Base-by-base conservation (phyloP, 2,797 vertebrate genomes). In the Dermochelys coriacea region DNA sequence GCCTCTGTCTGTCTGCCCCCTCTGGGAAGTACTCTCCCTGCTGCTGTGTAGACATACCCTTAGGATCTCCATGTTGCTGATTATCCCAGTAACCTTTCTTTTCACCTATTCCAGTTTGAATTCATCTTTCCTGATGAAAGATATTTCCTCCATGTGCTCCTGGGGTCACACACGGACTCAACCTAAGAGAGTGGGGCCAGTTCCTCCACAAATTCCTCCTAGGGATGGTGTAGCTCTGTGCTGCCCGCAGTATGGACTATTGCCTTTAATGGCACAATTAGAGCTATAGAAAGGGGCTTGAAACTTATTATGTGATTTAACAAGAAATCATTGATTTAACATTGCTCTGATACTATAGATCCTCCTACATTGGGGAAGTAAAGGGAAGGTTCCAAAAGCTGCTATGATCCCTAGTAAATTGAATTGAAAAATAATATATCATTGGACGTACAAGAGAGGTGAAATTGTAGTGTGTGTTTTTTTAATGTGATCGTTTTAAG, bases 341-440 rank as follows among this genome's bases (percentile, higher is more conserved):
- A 34, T 37, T 31, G 14, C 47, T 93, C 89, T 5, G 6, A 31
- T 86, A 86, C 93, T 93, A 55, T 54, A 92, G 86, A 92, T 87
- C 16, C 34, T 84, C 54, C 45, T 82, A 64, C 3, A 1, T 54
- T 83, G 37, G 78, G 88, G n/a, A 68, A 45, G 34, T 47, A 49
- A 84, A 50, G 80, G 86, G 51, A 93, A 89, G 92, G 78, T 87
- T 96, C 78, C 95, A 92, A 96, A 82, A 91, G 15, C 34, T 88
- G n/a, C 10, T 84, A 64, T 88, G 75, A 95, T 86, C 8, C 68
- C 64, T 91, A 4, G 74, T 59, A 80, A 0, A 0, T 51, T 27
- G 47, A 92, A 84, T 87, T 82, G 93, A 14, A 59, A 51, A 80
- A 85, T 41, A 80, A 59, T 77, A 47, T 49, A 71, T 37, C 19